These are phyloP conservation scores for Falco berigora DNA, from an alignment of 2,797 vertebrate species.

Conservation along the genomic window DNA sequence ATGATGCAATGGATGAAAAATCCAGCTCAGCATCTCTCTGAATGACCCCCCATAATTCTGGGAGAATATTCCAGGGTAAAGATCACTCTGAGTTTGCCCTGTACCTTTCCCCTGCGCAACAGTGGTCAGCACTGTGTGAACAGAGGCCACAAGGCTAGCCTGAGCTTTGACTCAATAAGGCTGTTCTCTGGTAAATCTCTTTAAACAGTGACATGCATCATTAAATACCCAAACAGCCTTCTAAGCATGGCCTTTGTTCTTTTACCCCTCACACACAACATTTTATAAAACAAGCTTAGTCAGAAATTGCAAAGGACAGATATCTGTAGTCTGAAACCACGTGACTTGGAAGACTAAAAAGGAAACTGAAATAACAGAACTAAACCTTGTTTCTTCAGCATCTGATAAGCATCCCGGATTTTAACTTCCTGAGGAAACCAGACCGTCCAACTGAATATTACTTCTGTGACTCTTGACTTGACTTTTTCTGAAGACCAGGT, in stretches of 20 bases:
- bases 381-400: constrained; percentile 92
- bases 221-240: not conserved
- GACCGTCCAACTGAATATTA: constrained; percentile 88
- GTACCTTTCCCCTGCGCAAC: not conserved
- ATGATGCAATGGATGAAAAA: not conserved
- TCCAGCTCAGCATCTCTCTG: not conserved
- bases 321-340: not conserved
- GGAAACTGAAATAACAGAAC: constrained; percentile 8
- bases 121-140: not conserved
- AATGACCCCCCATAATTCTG: not conserved
- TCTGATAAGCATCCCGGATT: constrained; percentile 86
- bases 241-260: not conserved
- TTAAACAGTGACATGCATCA: not conserved
- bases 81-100: not conserved
- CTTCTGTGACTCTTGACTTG: constrained; percentile 82
- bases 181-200: not conserved
- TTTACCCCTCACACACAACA: not conserved
- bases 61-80: not conserved
- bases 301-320: not conserved
- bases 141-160: not conserved
- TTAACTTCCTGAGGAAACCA: constrained; percentile 89
- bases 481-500: constrained; percentile 81
- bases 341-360: not conserved
- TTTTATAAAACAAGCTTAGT: not conserved
- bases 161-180: not conserved